Percentiles rank a stretch among this genome's conserved stretches.
These are phyloP conservation scores for Hyles euphorbiae DNA, from an alignment of 1,140 invertebrate species.

Conservation along the genomic window DNA sequence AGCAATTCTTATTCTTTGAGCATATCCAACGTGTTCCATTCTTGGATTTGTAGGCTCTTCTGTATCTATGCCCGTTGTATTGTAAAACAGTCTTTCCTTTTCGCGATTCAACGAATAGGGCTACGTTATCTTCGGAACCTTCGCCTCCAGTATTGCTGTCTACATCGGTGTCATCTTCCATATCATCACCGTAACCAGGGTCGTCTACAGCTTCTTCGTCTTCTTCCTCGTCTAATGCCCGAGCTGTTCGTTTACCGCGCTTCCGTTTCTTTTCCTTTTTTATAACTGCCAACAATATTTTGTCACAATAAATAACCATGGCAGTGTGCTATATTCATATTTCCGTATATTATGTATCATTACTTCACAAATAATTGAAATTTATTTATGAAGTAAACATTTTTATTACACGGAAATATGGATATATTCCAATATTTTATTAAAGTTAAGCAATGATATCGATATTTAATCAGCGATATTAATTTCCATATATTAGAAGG, in stretches of 20 bases:
- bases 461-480: no score
- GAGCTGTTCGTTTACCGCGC: not conserved
- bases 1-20: constrained; percentile 35
- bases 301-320: no score
- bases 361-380: no score
- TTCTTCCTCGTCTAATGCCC: constrained; percentile 12
- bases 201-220: constrained; percentile 11
- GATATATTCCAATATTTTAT: no score
- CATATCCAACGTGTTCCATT: constrained; percentile 49
- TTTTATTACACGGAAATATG: no score
- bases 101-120: constrained; percentile 38
- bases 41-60: constrained; percentile 38
- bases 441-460: no score
- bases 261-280: no score
- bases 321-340: no score
- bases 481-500: no score
- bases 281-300: constrained; percentile 3
- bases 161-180: not conserved
- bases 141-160: not conserved
- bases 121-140: constrained; percentile 21
- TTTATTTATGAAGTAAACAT: no score
- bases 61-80: constrained; percentile 46
- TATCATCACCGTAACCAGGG: no score
- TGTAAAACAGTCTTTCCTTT: constrained; percentile 43
- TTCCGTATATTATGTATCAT: no score